Conservation (phyloP, 1,140 invertebrate genomes). For the Drosophila sucinea region DNA sequence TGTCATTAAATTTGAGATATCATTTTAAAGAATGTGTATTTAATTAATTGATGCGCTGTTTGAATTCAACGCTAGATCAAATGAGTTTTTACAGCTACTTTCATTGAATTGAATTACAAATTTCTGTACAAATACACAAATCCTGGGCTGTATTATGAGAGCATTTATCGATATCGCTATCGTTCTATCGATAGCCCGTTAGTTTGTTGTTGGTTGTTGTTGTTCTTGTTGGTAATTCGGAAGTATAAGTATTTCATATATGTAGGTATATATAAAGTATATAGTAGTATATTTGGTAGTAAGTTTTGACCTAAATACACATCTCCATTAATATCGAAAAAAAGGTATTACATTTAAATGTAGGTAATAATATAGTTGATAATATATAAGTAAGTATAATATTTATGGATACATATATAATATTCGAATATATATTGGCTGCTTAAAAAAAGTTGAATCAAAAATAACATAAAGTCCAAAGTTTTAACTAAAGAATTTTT, state of each 20-base stretch:
- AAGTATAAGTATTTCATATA: conserved; percentile 1
- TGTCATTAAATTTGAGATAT: not conserved
- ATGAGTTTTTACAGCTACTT: conserved; percentile 1
- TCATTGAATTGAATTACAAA: not conserved
- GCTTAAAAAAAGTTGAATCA: conserved; percentile 40
- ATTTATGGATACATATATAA: conserved; percentile 65
- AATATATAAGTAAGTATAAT: conserved; percentile 43
- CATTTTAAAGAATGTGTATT: not conserved
- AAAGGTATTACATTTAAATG: conserved; percentile 56
- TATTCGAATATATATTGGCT: conserved; percentile 49
- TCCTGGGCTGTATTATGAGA: not conserved
- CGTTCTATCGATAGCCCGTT: not conserved
- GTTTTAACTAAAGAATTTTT: conserved; percentile 17
- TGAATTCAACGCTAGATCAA: conserved; percentile 7
- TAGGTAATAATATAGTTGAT: conserved; percentile 26
- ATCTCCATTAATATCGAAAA: conserved; percentile 75
- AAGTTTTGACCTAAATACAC: conserved; percentile 65
- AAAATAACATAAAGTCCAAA: conserved; percentile 37
- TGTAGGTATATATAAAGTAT: conserved; percentile 20
- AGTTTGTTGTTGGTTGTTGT: conserved; percentile 55
- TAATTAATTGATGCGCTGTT: not conserved
- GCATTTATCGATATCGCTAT: not conserved
- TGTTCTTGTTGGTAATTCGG: conserved; percentile 20
- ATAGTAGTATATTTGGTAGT: conserved; percentile 62
- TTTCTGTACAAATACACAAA: conserved; percentile 8